phyloP scores from a whole-genome alignment of 2,797 vertebrate genomes.

The Microhierax caerulescens region DNA sequence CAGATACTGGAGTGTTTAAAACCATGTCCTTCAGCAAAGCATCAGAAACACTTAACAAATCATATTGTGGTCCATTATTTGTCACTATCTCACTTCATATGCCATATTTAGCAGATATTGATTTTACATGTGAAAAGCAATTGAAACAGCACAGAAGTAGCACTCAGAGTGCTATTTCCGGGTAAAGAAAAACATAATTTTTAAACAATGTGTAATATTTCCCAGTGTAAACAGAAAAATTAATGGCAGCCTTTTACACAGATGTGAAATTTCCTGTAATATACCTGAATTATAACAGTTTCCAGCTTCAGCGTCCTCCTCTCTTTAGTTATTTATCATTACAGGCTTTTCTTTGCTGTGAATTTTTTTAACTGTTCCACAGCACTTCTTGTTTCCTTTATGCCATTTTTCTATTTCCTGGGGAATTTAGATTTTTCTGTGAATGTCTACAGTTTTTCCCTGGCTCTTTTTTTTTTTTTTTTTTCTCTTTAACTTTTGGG shows the following conservation, averaged over 20 bases:
- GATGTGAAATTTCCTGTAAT: background rate
- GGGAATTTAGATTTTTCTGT: background rate
- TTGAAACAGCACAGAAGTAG: background rate
- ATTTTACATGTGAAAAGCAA: background rate
- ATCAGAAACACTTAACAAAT: constrained; percentile 1
- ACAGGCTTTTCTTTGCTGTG: background rate
- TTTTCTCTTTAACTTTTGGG: background rate
- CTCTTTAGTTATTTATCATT: background rate
- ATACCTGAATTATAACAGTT: background rate
- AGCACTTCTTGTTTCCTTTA: background rate
- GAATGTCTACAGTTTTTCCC: background rate
- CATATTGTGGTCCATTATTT: background rate
- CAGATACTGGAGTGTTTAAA: background rate
- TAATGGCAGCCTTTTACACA: background rate
- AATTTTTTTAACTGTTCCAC: background rate
- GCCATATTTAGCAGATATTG: constrained; percentile 17
- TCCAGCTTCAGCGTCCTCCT: background rate
- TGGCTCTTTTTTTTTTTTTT: background rate
- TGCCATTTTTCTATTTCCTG: background rate
- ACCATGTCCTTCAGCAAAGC: background rate
- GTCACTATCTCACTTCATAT: background rate
- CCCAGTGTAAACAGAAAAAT: background rate
- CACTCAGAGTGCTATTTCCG: background rate
- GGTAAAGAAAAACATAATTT: background rate
- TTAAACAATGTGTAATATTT: background rate